Percentiles rank a stretch among this genome's conserved stretches.
Conservation (phyloP, 2,797 vertebrate genomes). For the Eidolon dupreanum region DNA sequence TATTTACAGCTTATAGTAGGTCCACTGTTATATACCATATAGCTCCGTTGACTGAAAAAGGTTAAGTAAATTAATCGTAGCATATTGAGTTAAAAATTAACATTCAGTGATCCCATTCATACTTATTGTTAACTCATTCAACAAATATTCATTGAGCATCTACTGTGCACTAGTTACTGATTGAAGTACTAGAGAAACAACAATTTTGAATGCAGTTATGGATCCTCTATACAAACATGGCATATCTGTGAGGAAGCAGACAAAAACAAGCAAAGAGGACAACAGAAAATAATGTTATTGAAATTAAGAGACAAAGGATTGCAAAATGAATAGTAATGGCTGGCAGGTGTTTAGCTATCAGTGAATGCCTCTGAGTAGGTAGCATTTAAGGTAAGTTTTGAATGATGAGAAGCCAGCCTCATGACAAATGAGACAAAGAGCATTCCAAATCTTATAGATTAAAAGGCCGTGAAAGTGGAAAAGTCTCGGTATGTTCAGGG, state of each 20-base stretch:
- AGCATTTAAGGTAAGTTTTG: not conserved
- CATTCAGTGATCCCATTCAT: not conserved
- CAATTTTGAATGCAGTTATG: not conserved
- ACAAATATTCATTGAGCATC: not conserved
- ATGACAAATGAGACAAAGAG: not conserved
- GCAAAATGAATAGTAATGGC: too few species aligned
- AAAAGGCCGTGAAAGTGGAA: not conserved
- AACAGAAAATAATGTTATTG: not conserved
- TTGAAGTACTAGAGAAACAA: not conserved
- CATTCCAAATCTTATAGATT: not conserved
- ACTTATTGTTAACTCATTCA: not conserved
- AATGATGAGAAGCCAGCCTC: not conserved
- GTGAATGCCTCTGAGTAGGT: not conserved
- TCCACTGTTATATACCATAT: too few species aligned
- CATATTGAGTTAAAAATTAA: not conserved
- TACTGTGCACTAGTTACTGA: not conserved
- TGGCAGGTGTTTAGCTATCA: not conserved
- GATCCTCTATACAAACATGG: rapidly evolving
- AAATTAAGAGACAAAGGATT: not conserved
- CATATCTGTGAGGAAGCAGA: not conserved
- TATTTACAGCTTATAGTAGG: not conserved
- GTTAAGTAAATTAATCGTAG: not conserved
- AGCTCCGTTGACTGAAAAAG: too few species aligned
- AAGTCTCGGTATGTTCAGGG: not conserved
- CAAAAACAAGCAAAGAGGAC: too few species aligned